Evolutionary conservation across 2,113 vertebrate genomes (phyloP).

Genomic region (Pseudorhombus dupliciocellatus): DNA sequence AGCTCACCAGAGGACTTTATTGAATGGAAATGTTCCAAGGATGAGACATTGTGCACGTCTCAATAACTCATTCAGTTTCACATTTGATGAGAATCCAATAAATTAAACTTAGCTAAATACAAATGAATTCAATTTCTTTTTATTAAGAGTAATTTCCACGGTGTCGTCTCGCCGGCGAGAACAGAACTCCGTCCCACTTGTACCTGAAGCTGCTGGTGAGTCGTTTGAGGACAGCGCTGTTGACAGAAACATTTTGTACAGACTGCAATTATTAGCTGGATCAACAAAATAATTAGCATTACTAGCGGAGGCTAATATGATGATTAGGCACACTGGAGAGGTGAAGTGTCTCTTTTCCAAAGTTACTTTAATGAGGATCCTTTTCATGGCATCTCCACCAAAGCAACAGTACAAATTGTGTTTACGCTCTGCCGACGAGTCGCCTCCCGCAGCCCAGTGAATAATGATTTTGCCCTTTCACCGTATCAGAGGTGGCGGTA

Average conservation of each 20-base stretch:
- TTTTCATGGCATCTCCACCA: not conserved
- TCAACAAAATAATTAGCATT: constrained; percentile 10
- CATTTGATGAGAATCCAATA: constrained; percentile 11
- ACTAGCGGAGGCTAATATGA: constrained; percentile 1
- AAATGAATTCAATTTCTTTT: constrained; percentile 20
- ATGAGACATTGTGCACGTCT: constrained; percentile 12
- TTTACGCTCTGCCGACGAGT: not conserved
- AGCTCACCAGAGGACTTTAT: not conserved
- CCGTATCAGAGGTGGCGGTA: not conserved
- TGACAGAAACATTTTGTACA: constrained; percentile 11
- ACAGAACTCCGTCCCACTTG: not conserved
- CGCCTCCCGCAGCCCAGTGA: not conserved
- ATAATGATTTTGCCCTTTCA: not conserved
- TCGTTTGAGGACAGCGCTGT: not conserved
- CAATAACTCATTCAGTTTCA: constrained; percentile 2
- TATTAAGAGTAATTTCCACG: not conserved
- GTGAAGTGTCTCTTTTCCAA: constrained; percentile 10
- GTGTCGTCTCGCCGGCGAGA: not conserved
- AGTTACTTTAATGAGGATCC: constrained; percentile 3
- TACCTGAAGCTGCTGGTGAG: not conserved
- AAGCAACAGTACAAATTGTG: not conserved
- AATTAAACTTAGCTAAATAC: constrained; percentile 8
- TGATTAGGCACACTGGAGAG: constrained; percentile 3
- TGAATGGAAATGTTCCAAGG: constrained; percentile 32
- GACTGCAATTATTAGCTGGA: constrained; percentile 15